phyloP scores from a whole-genome alignment of 2,888 invertebrate species.

The Cerceris ruficornis region DNA sequence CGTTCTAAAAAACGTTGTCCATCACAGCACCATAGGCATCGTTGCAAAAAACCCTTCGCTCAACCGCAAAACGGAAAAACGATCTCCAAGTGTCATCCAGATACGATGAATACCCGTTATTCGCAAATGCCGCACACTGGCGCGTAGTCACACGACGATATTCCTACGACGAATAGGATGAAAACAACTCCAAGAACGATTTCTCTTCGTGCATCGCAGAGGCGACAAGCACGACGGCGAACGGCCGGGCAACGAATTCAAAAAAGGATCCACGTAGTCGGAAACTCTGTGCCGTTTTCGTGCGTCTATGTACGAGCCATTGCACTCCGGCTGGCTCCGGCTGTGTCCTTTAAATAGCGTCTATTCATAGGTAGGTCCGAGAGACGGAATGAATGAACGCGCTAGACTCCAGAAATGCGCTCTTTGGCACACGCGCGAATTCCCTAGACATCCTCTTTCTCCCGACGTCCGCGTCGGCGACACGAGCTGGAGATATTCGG shows the following conservation, averaged over 20 bases:
- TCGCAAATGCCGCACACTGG: neutral
- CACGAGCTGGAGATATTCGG: conserved; percentile 16
- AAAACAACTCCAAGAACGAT: conserved; percentile 17
- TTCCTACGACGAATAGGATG: conserved; percentile 8
- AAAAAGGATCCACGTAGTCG: conserved; percentile 34
- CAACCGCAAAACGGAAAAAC: conserved; percentile 18
- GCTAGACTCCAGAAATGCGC: conserved; percentile 63
- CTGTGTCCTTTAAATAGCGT: conserved; percentile 75
- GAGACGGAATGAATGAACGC: conserved; percentile 73
- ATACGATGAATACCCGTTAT: conserved; percentile 10
- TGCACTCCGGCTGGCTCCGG: conserved; percentile 54
- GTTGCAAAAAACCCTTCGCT: neutral
- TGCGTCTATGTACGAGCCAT: conserved; percentile 47
- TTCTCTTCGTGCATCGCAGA: conserved; percentile 22
- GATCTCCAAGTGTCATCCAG: conserved; percentile 25
- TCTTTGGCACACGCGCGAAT: conserved; percentile 67
- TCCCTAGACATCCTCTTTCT: conserved; percentile 54
- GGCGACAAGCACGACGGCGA: conserved; percentile 5
- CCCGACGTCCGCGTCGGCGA: conserved; percentile 28
- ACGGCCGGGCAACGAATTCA: conserved; percentile 7
- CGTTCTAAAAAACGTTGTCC: neutral
- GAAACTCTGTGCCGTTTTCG: conserved; percentile 44
- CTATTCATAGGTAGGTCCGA: conserved; percentile 75
- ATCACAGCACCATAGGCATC: neutral
- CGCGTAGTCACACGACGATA: conserved; percentile 25